Evolutionary conservation across 2,888 invertebrate genomes (phyloP), one percentile per base, ranked within the genome.

Genomic region (Limnephilus rhombicus): DNA sequence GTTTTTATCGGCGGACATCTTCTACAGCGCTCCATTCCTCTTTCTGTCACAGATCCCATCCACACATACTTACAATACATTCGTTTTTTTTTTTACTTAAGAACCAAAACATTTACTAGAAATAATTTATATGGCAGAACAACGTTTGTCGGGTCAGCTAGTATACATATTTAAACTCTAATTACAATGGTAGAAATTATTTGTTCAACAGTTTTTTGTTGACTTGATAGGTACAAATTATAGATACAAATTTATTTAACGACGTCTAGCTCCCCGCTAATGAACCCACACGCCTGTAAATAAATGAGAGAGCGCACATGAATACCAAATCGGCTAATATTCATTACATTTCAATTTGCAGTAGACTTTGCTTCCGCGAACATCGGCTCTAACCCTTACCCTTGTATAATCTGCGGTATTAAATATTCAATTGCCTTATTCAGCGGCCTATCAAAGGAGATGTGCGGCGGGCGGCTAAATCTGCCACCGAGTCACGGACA

Each of bases 391-490:
- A 87, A 86, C 87, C 87, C 87, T 53, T 53, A 53, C 87, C 87
- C 68, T 68, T 34, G 68, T 68, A 87, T 87, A 87, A 87, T 53
- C 68, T 34, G 87, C 34, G 3, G 29, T 68, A 87, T 87, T 87
- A 34, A 87, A 87, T 87, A 87, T 87, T 87, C 87, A 87, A 87
- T 87, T 53, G 87, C 87, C 87, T 87, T 87, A 87, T 87, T 87
- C 87, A 34, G 53, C 87, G 87, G 87, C 53, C 34, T 18, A 68
- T 87, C 87, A 87, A 87, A 87, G 53, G 87, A 53, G 2, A 68
- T 34, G 18, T 31, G n/a, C 34, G 68, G 31, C 45, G 86, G 45
- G 45, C 45, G 49, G 37, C 41, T 24, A 83, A 83, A 83, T n/a
- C 83, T 37, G 41, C 83, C 83, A 83, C 83, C 34, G 34, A 31